phyloP scores from a whole-genome alignment of 53 echinoderm and acorn worm species.

The Holothuria scabra region DNA sequence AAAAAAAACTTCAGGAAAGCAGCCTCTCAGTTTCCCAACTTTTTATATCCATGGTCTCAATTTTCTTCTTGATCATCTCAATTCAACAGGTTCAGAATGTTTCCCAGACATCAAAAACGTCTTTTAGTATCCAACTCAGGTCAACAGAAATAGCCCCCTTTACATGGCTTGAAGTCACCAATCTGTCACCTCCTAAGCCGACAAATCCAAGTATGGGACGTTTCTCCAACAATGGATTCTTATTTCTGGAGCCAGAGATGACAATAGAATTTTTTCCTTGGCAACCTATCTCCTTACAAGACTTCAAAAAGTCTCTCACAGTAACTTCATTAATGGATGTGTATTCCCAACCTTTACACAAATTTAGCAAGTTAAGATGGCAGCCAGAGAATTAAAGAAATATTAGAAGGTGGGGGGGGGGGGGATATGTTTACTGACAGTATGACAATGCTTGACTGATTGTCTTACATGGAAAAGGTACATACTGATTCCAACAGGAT shows the following conservation, averaged over 20 bases:
- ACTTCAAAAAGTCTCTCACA: slow-evolving; percentile 58
- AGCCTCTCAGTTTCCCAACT: no score
- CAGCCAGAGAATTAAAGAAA: no score
- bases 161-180: slow-evolving; percentile 67
- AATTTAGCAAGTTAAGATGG: no score
- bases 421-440: no score
- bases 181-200: slow-evolving; percentile 21
- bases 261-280: slow-evolving; percentile 69
- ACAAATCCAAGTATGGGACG: slow-evolving; percentile 63
- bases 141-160: slow-evolving; percentile 72
- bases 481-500: no score
- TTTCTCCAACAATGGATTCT: slow-evolving; percentile 88
- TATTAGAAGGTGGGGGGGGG: no score
- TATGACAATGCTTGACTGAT: no score
- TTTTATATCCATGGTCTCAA: background rate
- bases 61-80: background rate
- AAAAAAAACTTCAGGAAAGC: no score
- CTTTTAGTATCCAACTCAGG: slow-evolving; percentile 57
- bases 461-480: no score
- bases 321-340: slow-evolving; percentile 73
- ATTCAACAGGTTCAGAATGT: slow-evolving; percentile 39
- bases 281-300: slow-evolving; percentile 53
- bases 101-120: background rate
- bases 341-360: slow-evolving; percentile 28
- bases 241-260: slow-evolving; percentile 50